A percentile compares a stretch with the other conserved stretches of the same genome.
These are phyloP conservation scores for Microtus ochrogaster DNA, from an alignment of 2,113 vertebrate species.

Conservation along the genomic window DNA sequence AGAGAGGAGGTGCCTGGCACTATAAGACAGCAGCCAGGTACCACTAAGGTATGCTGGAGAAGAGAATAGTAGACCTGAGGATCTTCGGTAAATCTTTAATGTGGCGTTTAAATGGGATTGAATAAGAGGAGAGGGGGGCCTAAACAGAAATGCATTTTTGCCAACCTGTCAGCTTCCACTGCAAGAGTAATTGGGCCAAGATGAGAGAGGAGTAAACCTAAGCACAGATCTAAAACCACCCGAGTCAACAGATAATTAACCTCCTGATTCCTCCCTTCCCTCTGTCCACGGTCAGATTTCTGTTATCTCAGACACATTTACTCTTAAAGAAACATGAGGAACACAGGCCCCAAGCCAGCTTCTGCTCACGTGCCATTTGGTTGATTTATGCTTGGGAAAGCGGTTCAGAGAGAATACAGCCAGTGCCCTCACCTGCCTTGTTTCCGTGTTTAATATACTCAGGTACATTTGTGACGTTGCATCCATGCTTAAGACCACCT, in stretches of 20 bases:
- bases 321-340: constrained; percentile 65
- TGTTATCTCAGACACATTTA: constrained; percentile 73
- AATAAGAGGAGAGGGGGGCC: neutral
- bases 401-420: constrained; percentile 1
- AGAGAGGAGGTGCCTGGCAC: neutral
- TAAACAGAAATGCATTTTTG: constrained; percentile 10
- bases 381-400: constrained; percentile 52
- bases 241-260: constrained; percentile 47
- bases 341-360: neutral
- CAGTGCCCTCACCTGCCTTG: neutral
- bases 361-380: constrained; percentile 20
- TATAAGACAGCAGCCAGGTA: neutral
- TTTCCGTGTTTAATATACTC: constrained; percentile 38
- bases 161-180: constrained; percentile 29
- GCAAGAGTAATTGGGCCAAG: constrained; percentile 28
- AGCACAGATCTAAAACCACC: neutral
- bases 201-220: neutral
- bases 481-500: neutral
- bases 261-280: constrained; percentile 13
- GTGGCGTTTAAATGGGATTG: neutral
- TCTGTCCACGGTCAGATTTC: constrained; percentile 63
- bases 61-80: neutral
- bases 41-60: neutral
- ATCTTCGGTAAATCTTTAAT: neutral
- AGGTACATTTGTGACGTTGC: neutral